Evolutionary conservation across 2,888 invertebrate species (phyloP), one percentile per base, ranked within the genome.

Genomic region (Panorpa germanica): DNA sequence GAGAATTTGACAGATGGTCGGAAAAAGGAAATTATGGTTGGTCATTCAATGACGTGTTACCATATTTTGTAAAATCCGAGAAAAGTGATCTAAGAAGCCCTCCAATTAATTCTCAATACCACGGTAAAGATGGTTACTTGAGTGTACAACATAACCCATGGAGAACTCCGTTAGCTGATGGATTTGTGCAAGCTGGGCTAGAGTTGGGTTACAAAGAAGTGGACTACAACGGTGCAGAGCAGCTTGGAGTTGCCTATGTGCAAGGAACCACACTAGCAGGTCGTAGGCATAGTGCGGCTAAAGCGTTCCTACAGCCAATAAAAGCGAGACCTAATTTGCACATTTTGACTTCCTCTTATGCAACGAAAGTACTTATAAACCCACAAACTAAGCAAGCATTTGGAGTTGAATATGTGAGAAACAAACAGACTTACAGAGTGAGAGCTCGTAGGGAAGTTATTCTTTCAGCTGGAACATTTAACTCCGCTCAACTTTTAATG

Each of bases 401-500:
- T 35, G 81, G 78, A 1, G 70, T 82, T 0, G 59, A 74, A 40
- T 72, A 71, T 36, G 49, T 63, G 2, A 61, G 68, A 31, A 59
- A 67, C 10, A 56, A 56, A 12, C 39, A 52, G 7, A 45, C 45
- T 17, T 52, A 53, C 35, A 55, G 52, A 8, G 67, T 68, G 1
- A 52, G 48, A 26, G 80, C 75, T 0, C 62, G 61, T 3, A 80
- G 74, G 46, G 86, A 86, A 55, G 73, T 93, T 0, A 77, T 91
- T 31, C 44, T 91, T 10, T 74, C 80, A 9, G 83, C 82, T 3
- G 91, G 91, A 1, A 67, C 86, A 2, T 74, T 93, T 38, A 82
- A 81, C 43, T 78, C 85, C 1, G 86, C 91, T 0, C 90, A 93
- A 49, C 48, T 93, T 3, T 60, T 93, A 7, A 82, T 91, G 81